Conservation (phyloP, 2,797 vertebrate species). For the Lacerta bilineata region DNA sequence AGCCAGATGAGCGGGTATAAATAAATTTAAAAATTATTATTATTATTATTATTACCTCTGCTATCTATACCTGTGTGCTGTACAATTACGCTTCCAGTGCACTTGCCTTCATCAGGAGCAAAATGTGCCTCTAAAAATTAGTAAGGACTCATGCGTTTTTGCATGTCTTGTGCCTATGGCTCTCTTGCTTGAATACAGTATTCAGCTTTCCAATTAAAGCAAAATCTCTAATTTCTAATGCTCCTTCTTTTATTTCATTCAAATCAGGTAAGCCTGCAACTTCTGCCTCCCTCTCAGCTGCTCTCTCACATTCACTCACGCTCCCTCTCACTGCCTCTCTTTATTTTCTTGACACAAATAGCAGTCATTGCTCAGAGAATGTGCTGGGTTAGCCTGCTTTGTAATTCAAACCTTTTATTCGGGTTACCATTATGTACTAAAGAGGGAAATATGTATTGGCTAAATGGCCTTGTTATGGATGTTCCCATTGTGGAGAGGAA, state of each 20-base stretch:
- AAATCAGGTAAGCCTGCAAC: slow-evolving; percentile 58
- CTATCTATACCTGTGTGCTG: neutral
- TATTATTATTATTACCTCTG: too few species aligned
- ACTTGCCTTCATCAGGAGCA: slow-evolving; percentile 2
- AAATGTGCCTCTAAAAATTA: slow-evolving; percentile 22
- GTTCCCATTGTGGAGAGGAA: slow-evolving; percentile 51
- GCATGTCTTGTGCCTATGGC: slow-evolving; percentile 49
- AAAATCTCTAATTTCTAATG: slow-evolving; percentile 71
- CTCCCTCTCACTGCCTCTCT: slow-evolving; percentile 67
- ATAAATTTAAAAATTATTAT: too few species aligned
- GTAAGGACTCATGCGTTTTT: slow-evolving; percentile 35
- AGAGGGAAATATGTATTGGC: slow-evolving; percentile 80
- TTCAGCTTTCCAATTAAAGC: slow-evolving; percentile 54
- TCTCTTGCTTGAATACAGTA: slow-evolving; percentile 69
- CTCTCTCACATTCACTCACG: slow-evolving; percentile 47
- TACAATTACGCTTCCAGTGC: neutral
- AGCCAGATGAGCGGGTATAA: too few species aligned
- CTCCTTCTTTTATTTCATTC: slow-evolving; percentile 59
- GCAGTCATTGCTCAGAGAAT: slow-evolving; percentile 80
- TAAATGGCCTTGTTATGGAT: slow-evolving; percentile 72
- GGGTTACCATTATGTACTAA: slow-evolving; percentile 79
- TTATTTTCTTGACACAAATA: slow-evolving; percentile 85
- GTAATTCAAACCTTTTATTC: slow-evolving; percentile 85
- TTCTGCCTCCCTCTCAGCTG: slow-evolving; percentile 46
- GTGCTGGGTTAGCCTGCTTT: slow-evolving; percentile 78